phyloP scores from a whole-genome alignment of 2,888 invertebrate genomes.

The Nematopogon swammerdamellus region DNA sequence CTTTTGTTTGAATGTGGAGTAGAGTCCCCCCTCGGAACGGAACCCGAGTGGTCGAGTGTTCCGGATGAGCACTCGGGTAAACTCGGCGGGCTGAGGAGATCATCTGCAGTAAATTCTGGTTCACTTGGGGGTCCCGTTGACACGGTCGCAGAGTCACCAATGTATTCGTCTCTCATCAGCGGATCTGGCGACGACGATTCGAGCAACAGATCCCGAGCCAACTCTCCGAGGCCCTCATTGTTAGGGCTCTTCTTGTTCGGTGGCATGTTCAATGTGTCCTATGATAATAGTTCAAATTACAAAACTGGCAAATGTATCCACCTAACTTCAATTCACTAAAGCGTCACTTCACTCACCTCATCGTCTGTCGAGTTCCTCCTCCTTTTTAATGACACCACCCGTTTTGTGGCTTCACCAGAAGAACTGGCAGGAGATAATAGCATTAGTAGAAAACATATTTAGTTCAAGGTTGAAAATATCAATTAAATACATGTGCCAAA shows the following conservation, averaged over 20 bases:
- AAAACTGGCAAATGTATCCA: neutral
- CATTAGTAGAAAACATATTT: too few species aligned
- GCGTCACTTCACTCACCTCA: slow-evolving; percentile 43
- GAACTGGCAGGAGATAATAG: slow-evolving; percentile 29
- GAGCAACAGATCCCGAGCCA: slow-evolving; percentile 38
- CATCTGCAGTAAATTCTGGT: slow-evolving; percentile 43
- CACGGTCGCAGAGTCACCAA: neutral
- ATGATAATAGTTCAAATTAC: slow-evolving; percentile 11
- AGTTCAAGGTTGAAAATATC: too few species aligned
- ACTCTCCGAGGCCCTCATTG: slow-evolving; percentile 26
- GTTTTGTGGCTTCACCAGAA: slow-evolving; percentile 35
- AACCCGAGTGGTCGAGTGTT: slow-evolving; percentile 46
- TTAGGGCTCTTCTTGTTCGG: slow-evolving; percentile 32
- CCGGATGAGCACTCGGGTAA: slow-evolving; percentile 38
- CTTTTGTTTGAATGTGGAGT: slow-evolving; percentile 51
- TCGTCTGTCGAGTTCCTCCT: slow-evolving; percentile 44
- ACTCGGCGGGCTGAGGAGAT: slow-evolving; percentile 47
- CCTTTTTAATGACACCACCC: slow-evolving; percentile 36
- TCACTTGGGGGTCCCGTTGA: slow-evolving; percentile 15
- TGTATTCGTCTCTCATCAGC: slow-evolving; percentile 21
- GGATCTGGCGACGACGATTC: slow-evolving; percentile 40
- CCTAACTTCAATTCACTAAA: too few species aligned
- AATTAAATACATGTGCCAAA: slow-evolving; percentile 18
- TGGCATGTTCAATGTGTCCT: slow-evolving; percentile 47
- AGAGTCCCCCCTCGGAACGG: slow-evolving; percentile 46